A percentile compares a stretch with the other conserved stretches of the same genome.
These are phyloP conservation scores for Isurus oxyrinchus DNA, from an alignment of 2,113 vertebrate genomes.

Conservation along the genomic window DNA sequence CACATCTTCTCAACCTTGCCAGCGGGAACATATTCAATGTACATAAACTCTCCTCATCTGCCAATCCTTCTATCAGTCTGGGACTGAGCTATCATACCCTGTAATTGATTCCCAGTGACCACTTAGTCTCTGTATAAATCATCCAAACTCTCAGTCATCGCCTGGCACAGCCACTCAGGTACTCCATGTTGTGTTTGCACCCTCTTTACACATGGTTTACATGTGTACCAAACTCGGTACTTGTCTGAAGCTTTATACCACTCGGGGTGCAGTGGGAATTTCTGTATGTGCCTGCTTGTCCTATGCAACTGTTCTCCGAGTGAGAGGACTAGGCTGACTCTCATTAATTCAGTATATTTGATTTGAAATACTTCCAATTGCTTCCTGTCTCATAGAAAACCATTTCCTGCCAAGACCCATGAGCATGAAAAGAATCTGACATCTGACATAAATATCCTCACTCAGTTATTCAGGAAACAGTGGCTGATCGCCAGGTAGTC, in stretches of 20 bases:
- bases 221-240: not conserved
- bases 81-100: not conserved
- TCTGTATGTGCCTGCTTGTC: not conserved
- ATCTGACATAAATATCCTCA: constrained; percentile 15
- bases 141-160: not conserved
- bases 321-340: constrained; percentile 47
- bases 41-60: not conserved
- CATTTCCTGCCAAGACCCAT: constrained; percentile 66
- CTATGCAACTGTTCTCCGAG: not conserved
- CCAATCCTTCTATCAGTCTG: not conserved
- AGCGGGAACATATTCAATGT: not conserved
- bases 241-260: not conserved
- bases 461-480: not conserved
- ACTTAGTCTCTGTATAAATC: not conserved
- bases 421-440: constrained; percentile 47
- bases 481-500: not conserved
- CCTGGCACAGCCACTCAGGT: not conserved
- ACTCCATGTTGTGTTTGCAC: not conserved
- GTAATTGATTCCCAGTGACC: not conserved
- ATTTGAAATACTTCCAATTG: constrained; percentile 61
- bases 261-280: not conserved
- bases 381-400: constrained; percentile 64
- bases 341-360: constrained; percentile 68
- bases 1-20: not conserved
- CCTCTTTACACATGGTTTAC: not conserved